These are phyloP conservation scores for Cyclina sinensis DNA, from an alignment of 1,140 invertebrate genomes.

Conservation along the genomic window DNA sequence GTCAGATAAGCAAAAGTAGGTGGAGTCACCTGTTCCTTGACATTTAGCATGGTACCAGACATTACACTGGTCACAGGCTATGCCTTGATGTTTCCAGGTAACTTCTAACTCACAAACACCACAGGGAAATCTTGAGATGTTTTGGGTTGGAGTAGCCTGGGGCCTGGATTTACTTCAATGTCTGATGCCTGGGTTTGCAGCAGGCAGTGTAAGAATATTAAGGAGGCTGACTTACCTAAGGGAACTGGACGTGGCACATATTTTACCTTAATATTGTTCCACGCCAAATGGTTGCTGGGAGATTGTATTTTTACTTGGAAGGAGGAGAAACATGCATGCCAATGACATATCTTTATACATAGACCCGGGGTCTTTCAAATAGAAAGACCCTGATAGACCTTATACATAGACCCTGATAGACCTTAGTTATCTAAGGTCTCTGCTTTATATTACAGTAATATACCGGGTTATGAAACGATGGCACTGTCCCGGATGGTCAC, in stretches of 20 bases:
- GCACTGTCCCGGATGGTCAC: too few relatives aligned
- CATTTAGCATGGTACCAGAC: constrained; percentile 22
- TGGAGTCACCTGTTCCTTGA: constrained; percentile 26
- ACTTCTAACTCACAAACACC: background rate
- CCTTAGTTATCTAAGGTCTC: too few relatives aligned
- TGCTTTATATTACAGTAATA: too few relatives aligned
- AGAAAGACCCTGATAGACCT: too few relatives aligned
- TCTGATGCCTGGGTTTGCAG: background rate
- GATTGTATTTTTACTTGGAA: background rate
- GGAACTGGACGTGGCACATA: background rate
- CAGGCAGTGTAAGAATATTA: constrained; percentile 38
- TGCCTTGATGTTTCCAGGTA: constrained; percentile 20
- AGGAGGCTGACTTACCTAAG: constrained; percentile 7
- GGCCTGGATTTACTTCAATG: background rate
- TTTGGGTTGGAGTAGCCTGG: background rate
- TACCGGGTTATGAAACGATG: too few relatives aligned
- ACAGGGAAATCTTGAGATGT: constrained; percentile 23
- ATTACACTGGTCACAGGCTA: constrained; percentile 33
- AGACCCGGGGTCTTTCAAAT: too few relatives aligned
- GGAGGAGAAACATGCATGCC: too few relatives aligned
- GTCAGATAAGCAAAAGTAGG: constrained; percentile 13
- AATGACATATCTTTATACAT: too few relatives aligned
- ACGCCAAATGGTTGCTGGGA: background rate
- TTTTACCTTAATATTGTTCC: constrained; percentile 33
- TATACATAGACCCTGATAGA: too few relatives aligned